These are phyloP conservation scores for Idaea aversata DNA, from an alignment of 2,888 invertebrate species.

Conservation along the genomic window DNA sequence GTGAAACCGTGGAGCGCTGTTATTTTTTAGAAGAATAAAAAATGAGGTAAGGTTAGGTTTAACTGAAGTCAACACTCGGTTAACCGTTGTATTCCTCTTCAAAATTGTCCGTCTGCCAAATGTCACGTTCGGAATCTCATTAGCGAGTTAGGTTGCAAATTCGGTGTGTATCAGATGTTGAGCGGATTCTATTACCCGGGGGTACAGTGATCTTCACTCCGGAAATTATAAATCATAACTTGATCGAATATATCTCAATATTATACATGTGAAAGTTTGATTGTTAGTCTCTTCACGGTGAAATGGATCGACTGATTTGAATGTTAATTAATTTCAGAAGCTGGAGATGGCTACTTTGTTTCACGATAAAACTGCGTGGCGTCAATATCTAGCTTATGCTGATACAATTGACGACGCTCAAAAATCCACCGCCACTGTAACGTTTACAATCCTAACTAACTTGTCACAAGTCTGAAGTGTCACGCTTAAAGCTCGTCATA, in stretches of 20 bases:
- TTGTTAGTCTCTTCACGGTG: background rate
- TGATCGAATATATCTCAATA: background rate
- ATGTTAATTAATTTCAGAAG: too few species aligned
- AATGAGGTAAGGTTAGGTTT: too few species aligned
- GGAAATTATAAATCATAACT: background rate
- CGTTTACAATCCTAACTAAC: too few species aligned
- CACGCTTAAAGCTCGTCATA: too few species aligned
- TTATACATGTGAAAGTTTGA: background rate
- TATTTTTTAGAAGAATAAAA: too few species aligned
- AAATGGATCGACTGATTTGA: background rate
- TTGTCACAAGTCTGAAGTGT: too few species aligned
- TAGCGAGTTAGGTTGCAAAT: conserved; percentile 31
- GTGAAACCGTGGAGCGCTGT: too few species aligned
- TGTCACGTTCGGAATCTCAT: conserved; percentile 31
- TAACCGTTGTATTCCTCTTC: background rate
- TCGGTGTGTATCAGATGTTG: conserved; percentile 30
- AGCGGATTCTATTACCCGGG: conserved; percentile 26
- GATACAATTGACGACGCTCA: too few species aligned
- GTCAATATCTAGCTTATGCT: too few species aligned
- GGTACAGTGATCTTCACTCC: conserved; percentile 3
- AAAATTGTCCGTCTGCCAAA: conserved; percentile 23
- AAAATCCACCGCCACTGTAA: too few species aligned
- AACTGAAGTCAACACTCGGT: background rate
- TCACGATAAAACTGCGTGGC: too few species aligned
- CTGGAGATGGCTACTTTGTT: too few species aligned